Percentiles rank a stretch among this genome's conserved stretches.
Evolutionary conservation across 2,888 invertebrate genomes (phyloP).

Genomic region (Sarcophaga rosellei): DNA sequence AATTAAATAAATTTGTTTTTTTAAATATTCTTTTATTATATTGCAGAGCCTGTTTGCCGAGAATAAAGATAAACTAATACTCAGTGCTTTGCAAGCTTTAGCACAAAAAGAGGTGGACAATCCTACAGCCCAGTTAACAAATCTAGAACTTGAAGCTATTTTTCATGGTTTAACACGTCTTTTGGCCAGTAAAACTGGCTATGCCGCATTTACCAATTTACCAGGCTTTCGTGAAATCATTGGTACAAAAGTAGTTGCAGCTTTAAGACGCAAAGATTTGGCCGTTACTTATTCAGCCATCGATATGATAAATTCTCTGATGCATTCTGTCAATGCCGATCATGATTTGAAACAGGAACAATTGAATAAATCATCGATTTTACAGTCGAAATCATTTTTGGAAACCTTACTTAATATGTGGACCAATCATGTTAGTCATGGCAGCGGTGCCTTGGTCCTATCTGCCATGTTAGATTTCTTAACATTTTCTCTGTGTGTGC

Average conservation of each 20-base stretch:
- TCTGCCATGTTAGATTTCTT: constrained; percentile 99
- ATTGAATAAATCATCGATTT: constrained; percentile 96
- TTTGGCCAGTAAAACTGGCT: constrained; percentile 98
- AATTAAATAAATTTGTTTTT: neutral
- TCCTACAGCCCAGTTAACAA: constrained; percentile 83
- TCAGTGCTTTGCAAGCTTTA: constrained; percentile 92
- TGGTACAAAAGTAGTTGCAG: constrained; percentile 94
- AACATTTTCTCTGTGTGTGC: constrained; percentile 98
- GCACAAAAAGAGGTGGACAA: constrained; percentile 87
- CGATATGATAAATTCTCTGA: constrained; percentile 97
- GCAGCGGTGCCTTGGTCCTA: constrained; percentile 97
- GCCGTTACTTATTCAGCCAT: constrained; percentile 97
- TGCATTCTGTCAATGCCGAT: constrained; percentile 99
- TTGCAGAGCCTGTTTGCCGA: constrained; percentile 96
- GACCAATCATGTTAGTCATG: constrained; percentile 94
- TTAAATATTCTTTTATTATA: constrained; percentile 1
- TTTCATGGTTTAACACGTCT: constrained; percentile 96
- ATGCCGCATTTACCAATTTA: constrained; percentile 95
- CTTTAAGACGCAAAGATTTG: constrained; percentile 92
- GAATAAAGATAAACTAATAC: constrained; percentile 98
- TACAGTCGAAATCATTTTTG: constrained; percentile 94
- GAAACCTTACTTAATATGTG: constrained; percentile 97
- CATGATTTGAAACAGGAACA: constrained; percentile 99
- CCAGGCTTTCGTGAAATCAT: constrained; percentile 97
- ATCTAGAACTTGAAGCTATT: constrained; percentile 93